Percentiles rank a stretch among this genome's conserved stretches.
Evolutionary conservation across 2,888 invertebrate genomes (phyloP).

Genomic region (Lepidonotus clava): DNA sequence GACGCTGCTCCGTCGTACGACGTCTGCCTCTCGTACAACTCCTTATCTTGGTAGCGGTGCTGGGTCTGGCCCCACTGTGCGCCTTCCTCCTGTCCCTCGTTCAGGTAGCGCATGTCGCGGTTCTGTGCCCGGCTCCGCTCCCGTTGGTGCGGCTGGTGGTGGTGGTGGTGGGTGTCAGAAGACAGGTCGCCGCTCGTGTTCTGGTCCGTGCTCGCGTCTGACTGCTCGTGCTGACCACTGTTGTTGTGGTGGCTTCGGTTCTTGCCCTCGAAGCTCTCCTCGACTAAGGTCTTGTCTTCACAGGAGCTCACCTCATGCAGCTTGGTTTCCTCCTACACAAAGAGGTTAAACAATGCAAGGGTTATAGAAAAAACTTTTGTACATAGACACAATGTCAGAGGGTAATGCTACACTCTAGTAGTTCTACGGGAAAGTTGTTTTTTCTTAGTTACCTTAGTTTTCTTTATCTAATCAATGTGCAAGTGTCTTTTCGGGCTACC

Average conservation of each 20-base stretch:
- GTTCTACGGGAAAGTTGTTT: no score
- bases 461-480: no score
- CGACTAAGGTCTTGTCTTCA: not conserved
- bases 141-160: not conserved
- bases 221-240: slow-evolving; percentile 19
- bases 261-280: not conserved
- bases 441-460: no score
- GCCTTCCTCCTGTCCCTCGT: not conserved
- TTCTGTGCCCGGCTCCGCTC: not conserved
- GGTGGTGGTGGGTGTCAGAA: not conserved
- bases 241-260: slow-evolving; percentile 40
- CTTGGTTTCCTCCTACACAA: slow-evolving; percentile 6
- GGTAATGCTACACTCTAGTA: no score
- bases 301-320: not conserved
- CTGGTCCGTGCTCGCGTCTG: slow-evolving; percentile 29
- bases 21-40: not conserved
- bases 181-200: not conserved
- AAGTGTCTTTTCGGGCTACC: no score
- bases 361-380: no score
- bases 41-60: no score
- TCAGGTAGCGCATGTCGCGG: not conserved
- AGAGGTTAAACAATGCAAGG: no score
- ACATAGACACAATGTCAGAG: no score
- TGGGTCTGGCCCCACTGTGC: not conserved
- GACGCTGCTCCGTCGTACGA: not conserved